Percentiles rank a stretch among this genome's conserved stretches.
Evolutionary conservation across 2,113 vertebrate species (phyloP).

Genomic region (Otus sunia): DNA sequence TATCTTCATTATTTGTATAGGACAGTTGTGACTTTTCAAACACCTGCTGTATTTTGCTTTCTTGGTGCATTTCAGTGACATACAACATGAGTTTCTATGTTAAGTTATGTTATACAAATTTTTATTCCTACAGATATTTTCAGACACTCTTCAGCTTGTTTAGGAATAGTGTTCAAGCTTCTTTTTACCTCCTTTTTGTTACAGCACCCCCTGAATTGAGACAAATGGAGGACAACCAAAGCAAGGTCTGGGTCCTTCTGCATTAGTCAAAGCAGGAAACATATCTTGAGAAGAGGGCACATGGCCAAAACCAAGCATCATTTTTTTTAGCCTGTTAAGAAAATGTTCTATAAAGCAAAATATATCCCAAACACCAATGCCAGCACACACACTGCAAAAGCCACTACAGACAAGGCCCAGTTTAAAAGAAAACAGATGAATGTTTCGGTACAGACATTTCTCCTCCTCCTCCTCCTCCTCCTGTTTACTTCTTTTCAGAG

Average conservation of each 20-base stretch:
- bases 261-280: background rate
- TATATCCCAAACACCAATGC: background rate
- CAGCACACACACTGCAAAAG: background rate
- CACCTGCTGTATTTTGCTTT: background rate
- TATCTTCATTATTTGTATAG: background rate
- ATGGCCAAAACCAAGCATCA: background rate
- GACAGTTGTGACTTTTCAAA: background rate
- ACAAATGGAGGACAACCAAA: background rate
- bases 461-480: background rate
- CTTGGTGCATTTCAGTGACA: background rate
- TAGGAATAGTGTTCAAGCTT: background rate
- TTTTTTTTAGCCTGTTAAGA: background rate
- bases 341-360: background rate
- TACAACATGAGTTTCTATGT: background rate
- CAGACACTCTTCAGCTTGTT: background rate
- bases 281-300: background rate
- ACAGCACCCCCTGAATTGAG: background rate
- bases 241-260: background rate
- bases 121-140: background rate
- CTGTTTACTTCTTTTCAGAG: background rate
- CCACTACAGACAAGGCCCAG: background rate
- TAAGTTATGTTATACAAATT: background rate
- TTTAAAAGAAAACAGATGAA: background rate
- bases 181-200: background rate
- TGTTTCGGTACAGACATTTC: background rate